A percentile compares a stretch with the other conserved stretches of the same genome.
phyloP scores from a whole-genome alignment of 2,113 vertebrate species.

The Amphiprion percula region DNA sequence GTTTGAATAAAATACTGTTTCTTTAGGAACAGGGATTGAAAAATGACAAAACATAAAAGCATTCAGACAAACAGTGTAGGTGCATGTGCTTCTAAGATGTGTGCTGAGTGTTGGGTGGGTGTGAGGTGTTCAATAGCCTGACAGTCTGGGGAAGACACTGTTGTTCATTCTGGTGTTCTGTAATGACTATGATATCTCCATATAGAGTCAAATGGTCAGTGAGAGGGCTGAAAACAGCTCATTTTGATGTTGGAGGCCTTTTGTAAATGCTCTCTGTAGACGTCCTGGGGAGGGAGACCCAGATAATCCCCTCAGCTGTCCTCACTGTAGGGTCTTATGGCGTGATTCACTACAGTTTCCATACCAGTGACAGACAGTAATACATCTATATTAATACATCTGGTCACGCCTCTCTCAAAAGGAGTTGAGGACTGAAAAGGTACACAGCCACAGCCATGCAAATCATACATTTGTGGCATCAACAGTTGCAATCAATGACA shows the following conservation, averaged over 20 bases:
- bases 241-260: constrained; percentile 6
- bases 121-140: too few species aligned
- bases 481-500: background rate
- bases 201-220: background rate
- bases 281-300: background rate
- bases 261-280: background rate
- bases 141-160: background rate
- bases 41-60: too few species aligned
- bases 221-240: background rate
- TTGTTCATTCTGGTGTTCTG: background rate
- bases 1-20: background rate
- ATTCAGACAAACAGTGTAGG: too few species aligned
- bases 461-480: background rate
- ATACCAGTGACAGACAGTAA: background rate
- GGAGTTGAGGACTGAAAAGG: background rate
- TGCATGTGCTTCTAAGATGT: background rate
- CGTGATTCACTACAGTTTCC: background rate
- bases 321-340: background rate
- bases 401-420: background rate
- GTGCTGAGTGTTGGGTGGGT: background rate
- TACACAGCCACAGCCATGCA: background rate
- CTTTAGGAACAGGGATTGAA: too few species aligned
- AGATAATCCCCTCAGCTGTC: background rate
- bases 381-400: background rate
- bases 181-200: background rate